Evolutionary conservation across 2,888 invertebrate species (phyloP).

Genomic region (Ypsolopha scabrella): DNA sequence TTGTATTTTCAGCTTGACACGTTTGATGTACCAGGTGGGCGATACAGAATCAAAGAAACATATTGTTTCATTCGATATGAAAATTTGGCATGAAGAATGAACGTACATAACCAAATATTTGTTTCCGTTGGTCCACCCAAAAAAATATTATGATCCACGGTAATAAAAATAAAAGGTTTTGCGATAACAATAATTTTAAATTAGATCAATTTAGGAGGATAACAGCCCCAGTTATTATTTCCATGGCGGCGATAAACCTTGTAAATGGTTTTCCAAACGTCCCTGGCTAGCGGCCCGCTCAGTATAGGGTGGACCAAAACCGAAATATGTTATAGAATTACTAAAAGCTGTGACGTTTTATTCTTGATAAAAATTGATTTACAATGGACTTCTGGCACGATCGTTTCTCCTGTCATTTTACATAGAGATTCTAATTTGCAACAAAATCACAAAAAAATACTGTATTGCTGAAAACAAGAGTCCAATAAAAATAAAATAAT

Average conservation of each 20-base stretch:
- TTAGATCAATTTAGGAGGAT: slow-evolving; percentile 67
- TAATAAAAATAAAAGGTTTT: slow-evolving; percentile 61
- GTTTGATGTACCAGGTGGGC: too few relatives aligned
- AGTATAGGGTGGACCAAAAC: too few relatives aligned
- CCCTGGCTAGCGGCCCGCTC: slow-evolving; percentile 25
- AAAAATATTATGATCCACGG: slow-evolving; percentile 48
- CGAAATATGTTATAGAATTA: too few relatives aligned
- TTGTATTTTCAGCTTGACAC: too few relatives aligned
- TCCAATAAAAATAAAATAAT: too few relatives aligned
- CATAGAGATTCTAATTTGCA: too few relatives aligned
- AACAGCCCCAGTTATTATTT: slow-evolving; percentile 67
- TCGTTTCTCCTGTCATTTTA: too few relatives aligned
- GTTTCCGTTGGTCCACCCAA: slow-evolving; percentile 5
- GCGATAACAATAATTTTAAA: slow-evolving; percentile 67
- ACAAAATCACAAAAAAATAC: too few relatives aligned
- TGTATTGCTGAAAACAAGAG: too few relatives aligned
- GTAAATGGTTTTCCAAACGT: slow-evolving; percentile 68
- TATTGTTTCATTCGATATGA: neutral
- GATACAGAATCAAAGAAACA: neutral
- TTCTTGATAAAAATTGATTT: too few relatives aligned
- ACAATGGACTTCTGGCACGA: too few relatives aligned
- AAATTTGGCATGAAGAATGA: neutral
- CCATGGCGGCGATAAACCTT: slow-evolving; percentile 66
- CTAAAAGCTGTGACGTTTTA: too few relatives aligned
- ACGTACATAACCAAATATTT: neutral